Base-by-base conservation (phyloP, 1,140 invertebrate species). In the Nylanderia fulva region DNA sequence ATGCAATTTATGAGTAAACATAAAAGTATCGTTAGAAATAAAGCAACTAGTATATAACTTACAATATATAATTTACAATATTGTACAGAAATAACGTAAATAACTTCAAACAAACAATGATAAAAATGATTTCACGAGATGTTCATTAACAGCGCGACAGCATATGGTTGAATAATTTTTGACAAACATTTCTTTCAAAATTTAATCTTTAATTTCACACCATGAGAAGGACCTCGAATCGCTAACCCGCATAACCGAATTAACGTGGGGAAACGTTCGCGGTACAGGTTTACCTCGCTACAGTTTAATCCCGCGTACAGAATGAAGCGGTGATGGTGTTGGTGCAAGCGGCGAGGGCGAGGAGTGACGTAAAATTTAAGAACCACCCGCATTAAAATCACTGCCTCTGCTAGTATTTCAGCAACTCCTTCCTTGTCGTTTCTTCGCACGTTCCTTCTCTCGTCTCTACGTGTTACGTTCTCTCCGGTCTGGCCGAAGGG, bases 381-480 rank as follows among this genome's bases (percentile, higher is more conserved):
- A 91, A 91, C 87, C 87, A 72, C 85, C 86, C 88, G 88, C 87
- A 92, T 91, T 91, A 93, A 93, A 93, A 93, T 93, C 91, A 92
- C 91, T 92, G 91, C 91, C 88, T 72, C 64, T 63, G 83, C 63
- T 36, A 60, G 74, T 86, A 84, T 89, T 89, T 89, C 87, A 79
- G 29, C 60, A 33, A 33, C 27, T 80, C 58, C 56, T 60, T 60
- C 58, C n/a, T 82, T 42, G 77, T 82, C 15, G 45, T 58, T 60
- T 39, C 66, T 60, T 83, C 39, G 36, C 5, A 27, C 18, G 36
- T 39, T 56, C 27, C 48, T 66, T 85, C 52, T 79, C 84, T 61
- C 39, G 45, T 13, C 36, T 54, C 18, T 15, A 45, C 48, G 21
- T 64, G 69, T 91, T 89, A 72, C 68, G 66, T 86, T 88, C 87